phyloP scores from a whole-genome alignment of 2,113 vertebrate species.

The Lamprologus callipterus region DNA sequence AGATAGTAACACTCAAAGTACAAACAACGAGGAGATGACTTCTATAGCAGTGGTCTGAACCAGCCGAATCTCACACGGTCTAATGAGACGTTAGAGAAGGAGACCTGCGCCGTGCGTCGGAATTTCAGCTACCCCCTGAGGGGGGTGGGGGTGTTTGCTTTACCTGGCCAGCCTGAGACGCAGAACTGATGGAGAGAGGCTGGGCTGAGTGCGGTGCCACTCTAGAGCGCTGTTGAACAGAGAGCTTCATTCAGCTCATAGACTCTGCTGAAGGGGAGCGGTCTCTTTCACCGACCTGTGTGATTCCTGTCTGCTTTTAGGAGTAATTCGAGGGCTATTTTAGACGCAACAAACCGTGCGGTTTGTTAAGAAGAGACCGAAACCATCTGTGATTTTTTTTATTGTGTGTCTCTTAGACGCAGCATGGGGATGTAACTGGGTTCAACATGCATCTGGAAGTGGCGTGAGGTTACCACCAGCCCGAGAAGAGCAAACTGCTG shows the following conservation, averaged over 20 bases:
- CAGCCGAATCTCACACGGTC: neutral
- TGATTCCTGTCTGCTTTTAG: neutral
- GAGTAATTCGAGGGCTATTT: neutral
- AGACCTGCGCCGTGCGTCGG: neutral
- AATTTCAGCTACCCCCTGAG: neutral
- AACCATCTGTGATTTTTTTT: neutral
- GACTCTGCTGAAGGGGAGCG: constrained; percentile 28
- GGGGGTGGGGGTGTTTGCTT: neutral
- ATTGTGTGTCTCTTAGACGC: neutral
- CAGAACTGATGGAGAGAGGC: constrained; percentile 33
- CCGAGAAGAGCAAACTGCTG: constrained; percentile 39
- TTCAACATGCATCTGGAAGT: constrained; percentile 31
- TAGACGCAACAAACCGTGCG: neutral
- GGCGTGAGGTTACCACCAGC: constrained; percentile 18
- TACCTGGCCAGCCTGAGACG: constrained; percentile 23
- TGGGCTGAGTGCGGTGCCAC: constrained; percentile 6
- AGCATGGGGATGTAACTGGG: constrained; percentile 25
- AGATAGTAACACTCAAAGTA: neutral
- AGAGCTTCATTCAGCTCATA: neutral
- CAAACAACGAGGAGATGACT: neutral
- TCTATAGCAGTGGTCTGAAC: neutral
- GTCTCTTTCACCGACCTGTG: constrained; percentile 11
- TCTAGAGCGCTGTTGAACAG: constrained; percentile 14
- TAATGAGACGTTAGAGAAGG: neutral
- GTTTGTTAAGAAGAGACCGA: neutral